Percentiles rank a stretch among this genome's conserved stretches.
Evolutionary conservation across 1,140 invertebrate genomes (phyloP).

Genomic region (Hormaphis cornu): DNA sequence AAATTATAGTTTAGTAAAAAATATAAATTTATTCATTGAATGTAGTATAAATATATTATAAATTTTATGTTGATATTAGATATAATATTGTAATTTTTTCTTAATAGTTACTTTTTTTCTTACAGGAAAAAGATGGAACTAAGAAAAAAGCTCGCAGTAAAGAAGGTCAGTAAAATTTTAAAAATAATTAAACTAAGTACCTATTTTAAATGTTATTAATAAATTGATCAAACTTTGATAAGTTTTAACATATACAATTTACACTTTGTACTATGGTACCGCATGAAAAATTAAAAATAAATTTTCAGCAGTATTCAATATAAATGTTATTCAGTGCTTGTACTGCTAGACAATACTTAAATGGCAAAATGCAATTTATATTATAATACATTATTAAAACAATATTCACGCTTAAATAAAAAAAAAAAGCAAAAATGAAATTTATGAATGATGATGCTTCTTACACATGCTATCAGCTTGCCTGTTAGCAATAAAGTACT

Average conservation of each 20-base stretch:
- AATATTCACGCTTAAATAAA: not conserved
- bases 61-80: not conserved
- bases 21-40: not conserved
- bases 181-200: not conserved
- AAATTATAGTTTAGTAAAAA: no score
- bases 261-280: no score
- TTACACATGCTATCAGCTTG: conserved; percentile 19
- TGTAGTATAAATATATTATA: not conserved
- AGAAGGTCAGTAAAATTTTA: conserved; percentile 54
- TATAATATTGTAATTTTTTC: not conserved
- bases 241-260: not conserved
- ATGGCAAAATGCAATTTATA: not conserved
- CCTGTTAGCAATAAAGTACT: conserved; percentile 17
- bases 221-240: not conserved
- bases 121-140: conserved; percentile 61
- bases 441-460: conserved; percentile 9
- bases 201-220: not conserved
- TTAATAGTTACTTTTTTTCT: conserved; percentile 38
- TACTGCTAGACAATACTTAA: not conserved
- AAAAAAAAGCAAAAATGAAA: not conserved
- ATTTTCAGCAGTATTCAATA: conserved; percentile 18
- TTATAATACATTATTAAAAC: not conserved
- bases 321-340: not conserved
- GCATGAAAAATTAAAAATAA: not conserved
- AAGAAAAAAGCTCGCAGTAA: conserved; percentile 72